Conservation (phyloP, 92 coral and sea anemone genomes). For the Porites cylindrica region DNA sequence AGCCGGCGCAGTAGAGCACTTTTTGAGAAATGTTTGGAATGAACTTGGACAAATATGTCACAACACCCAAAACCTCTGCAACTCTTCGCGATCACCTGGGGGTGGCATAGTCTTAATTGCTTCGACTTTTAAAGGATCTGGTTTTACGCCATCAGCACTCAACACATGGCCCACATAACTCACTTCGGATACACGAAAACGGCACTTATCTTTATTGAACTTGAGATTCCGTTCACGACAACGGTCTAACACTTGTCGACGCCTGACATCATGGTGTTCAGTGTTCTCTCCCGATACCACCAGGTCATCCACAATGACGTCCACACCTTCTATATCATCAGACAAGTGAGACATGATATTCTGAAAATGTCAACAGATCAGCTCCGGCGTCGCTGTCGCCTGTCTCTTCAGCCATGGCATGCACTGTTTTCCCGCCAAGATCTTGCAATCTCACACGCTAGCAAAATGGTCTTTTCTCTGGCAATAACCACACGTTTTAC, state of each 20-base stretch:
- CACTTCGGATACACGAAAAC: constrained; percentile 16
- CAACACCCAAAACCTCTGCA: constrained; percentile 18
- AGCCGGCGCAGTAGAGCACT: constrained; percentile 12
- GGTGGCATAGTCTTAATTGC: constrained; percentile 8
- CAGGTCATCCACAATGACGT: constrained; percentile 45
- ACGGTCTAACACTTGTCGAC: constrained; percentile 48
- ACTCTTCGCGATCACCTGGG: constrained; percentile 5
- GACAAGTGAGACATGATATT: constrained; percentile 43
- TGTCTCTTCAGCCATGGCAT: neutral
- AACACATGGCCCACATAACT: neutral
- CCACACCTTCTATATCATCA: constrained; percentile 33
- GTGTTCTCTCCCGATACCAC: neutral
- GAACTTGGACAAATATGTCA: constrained; percentile 6
- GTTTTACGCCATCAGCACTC: neutral
- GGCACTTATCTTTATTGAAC: constrained; percentile 53
- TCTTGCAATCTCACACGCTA: constrained; percentile 19
- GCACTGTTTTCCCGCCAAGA: constrained; percentile 9
- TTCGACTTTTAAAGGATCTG: neutral
- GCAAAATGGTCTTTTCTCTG: constrained; percentile 25
- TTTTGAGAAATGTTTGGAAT: constrained; percentile 10
- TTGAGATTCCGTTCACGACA: constrained; percentile 56
- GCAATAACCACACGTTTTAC: neutral
- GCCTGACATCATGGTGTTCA: constrained; percentile 43
- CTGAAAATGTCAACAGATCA: constrained; percentile 20
- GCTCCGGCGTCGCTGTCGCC: neutral